Evolutionary conservation across 2,888 invertebrate genomes (phyloP), one percentile per base, ranked within the genome.

Genomic region (Exephanes ischioxanthus): DNA sequence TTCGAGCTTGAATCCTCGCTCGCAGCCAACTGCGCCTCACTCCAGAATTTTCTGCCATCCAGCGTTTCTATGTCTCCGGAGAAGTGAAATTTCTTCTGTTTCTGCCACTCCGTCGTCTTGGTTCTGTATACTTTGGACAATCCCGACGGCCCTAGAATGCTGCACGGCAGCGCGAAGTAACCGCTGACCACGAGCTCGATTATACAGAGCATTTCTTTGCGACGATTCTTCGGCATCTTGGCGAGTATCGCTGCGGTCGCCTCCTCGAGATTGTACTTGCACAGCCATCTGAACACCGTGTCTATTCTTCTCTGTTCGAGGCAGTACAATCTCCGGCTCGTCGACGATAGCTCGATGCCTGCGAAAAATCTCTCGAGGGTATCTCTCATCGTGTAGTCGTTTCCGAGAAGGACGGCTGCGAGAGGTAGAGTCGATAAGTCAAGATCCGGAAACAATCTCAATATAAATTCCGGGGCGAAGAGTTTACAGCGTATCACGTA

Each of bases 391-490:
- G 98, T 96, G 94, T 97, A 98, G 94, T 99, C 99, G 94, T 99
- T 99, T 1, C 99, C 99, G 9, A 98, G 94, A 51, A 99, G 92
- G 0, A 97, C 97, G 0, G 98, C 97, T 87, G 98, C 95, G 37
- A 99, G 92, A 0, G 98, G 98, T 67, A 99, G 92, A 84, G 97
- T 94, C 26, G 95, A 95, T 87, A 95, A 95, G 85, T 96, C 95
- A 37, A 98, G 92, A 0, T 96, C 96, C 1, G 96, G 96, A 92
- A 96, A 96, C 80, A 95, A 95, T n/a, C 95, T 94, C 16, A 97
- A 94, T 89, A 99, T 95, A 88, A 96, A 95, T 81, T 97, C 96
- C 0, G 97, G 95, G 90, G 94, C 95, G 91, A 97, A 99, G 26
- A 98, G 95, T 92, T 96, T 95, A 90, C 98, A 98, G 84, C 95